Evolutionary conservation across 2,797 vertebrate species (phyloP).

Genomic region (Phalloptychus januarius): DNA sequence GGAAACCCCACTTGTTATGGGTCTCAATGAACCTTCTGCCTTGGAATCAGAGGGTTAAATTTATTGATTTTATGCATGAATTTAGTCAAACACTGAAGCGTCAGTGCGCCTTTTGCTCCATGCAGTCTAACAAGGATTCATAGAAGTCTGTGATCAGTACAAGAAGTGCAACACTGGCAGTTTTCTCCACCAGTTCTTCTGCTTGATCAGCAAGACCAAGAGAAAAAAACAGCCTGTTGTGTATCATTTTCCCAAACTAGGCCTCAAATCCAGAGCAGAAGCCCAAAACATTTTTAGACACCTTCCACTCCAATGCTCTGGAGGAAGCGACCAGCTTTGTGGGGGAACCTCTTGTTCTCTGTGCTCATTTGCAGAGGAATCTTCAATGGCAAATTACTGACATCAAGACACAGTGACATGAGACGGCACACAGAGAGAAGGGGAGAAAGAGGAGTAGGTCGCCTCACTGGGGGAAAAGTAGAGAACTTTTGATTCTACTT

Average conservation of each 20-base stretch:
- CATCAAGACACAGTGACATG: conserved; percentile 60
- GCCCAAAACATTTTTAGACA: conserved; percentile 52
- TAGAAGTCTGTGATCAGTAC: conserved; percentile 55
- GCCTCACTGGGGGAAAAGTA: conserved; percentile 54
- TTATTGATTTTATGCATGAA: conserved; percentile 27
- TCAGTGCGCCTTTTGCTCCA: conserved; percentile 11
- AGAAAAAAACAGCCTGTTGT: conserved; percentile 20
- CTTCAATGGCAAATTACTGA: conserved; percentile 67
- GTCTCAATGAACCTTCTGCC: background rate
- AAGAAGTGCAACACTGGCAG: conserved; percentile 61
- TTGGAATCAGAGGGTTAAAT: background rate
- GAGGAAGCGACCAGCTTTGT: conserved; percentile 48
- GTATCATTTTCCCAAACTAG: conserved; percentile 64
- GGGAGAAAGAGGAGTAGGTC: conserved; percentile 38
- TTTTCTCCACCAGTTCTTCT: conserved; percentile 53
- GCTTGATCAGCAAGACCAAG: conserved; percentile 69
- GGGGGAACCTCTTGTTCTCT: conserved; percentile 56
- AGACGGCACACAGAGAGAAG: conserved; percentile 48
- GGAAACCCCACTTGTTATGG: background rate
- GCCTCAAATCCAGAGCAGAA: conserved; percentile 51
- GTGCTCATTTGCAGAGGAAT: conserved; percentile 58
- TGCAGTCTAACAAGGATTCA: conserved; percentile 49
- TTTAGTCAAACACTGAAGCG: conserved; percentile 60
- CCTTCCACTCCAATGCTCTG: conserved; percentile 36
- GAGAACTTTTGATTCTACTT: conserved; percentile 55